Evolutionary conservation across 2,888 invertebrate species (phyloP).

Genomic region (Drosophila formosana): DNA sequence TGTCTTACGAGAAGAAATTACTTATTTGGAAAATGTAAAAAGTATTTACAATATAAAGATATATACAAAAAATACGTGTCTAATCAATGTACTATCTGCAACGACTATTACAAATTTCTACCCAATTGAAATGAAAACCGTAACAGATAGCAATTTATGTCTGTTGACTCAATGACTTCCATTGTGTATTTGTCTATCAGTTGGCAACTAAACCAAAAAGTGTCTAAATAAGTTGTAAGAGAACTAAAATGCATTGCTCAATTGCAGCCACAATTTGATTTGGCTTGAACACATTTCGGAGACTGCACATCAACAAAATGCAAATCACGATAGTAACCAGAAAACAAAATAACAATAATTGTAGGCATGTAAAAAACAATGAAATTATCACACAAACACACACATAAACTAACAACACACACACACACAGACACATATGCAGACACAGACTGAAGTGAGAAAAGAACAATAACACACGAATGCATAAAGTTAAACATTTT

Average conservation of each 20-base stretch:
- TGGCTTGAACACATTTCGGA: constrained; percentile 14
- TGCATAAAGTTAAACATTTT: constrained; percentile 59
- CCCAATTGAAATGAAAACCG: neutral
- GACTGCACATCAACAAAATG: constrained; percentile 23
- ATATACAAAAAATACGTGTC: too few relatives aligned
- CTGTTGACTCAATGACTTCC: neutral
- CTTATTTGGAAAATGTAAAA: too few relatives aligned
- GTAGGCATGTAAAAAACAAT: constrained; percentile 50
- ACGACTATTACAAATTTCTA: neutral
- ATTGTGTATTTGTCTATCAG: neutral
- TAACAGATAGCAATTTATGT: neutral
- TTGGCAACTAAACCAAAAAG: neutral
- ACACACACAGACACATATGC: constrained; percentile 18
- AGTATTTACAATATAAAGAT: too few relatives aligned
- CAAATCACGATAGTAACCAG: constrained; percentile 28
- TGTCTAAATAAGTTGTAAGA: neutral
- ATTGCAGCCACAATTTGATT: constrained; percentile 3
- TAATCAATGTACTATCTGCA: too few relatives aligned
- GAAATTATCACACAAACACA: constrained; percentile 38
- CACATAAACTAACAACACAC: constrained; percentile 26
- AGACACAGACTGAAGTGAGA: constrained; percentile 20
- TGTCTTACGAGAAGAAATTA: too few relatives aligned
- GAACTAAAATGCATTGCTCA: constrained; percentile 16
- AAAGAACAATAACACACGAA: constrained; percentile 50
- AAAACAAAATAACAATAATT: constrained; percentile 43